Evolutionary conservation across 2,888 invertebrate species (phyloP).

Genomic region (Scaptodrosophila latifasciaeformis): DNA sequence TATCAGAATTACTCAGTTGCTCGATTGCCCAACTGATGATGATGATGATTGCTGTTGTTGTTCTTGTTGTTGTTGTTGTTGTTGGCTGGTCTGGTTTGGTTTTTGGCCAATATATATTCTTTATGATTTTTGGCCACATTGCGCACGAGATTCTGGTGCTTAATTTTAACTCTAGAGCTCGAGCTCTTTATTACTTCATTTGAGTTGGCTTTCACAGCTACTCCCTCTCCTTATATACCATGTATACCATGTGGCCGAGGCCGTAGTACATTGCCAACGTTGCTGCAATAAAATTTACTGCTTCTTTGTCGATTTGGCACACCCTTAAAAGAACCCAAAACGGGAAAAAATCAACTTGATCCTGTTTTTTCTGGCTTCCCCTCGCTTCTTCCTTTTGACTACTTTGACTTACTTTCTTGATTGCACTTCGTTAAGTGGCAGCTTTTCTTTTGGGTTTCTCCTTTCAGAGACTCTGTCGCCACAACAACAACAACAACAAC

Average conservation of each 20-base stretch:
- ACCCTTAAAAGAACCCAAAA: constrained; percentile 41
- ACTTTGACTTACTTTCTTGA: constrained; percentile 56
- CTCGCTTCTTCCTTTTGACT: constrained; percentile 18
- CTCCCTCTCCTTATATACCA: background rate
- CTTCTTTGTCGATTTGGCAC: constrained; percentile 58
- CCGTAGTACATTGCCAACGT: background rate
- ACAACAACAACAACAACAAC: no score
- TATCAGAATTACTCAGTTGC: no score
- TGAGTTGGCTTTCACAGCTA: constrained; percentile 29
- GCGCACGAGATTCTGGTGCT: constrained; percentile 1
- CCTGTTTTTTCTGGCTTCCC: constrained; percentile 13
- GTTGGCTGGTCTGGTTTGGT: no score
- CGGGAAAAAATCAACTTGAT: constrained; percentile 2
- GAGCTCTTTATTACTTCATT: constrained; percentile 57
- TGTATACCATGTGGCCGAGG: background rate
- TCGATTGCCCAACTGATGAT: no score
- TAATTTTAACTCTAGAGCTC: constrained; percentile 18
- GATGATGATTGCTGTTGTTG: background rate
- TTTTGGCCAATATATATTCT: constrained; percentile 34
- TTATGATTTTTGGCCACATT: constrained; percentile 33
- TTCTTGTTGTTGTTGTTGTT: background rate
- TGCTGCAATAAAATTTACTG: constrained; percentile 58
- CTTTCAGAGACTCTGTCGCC: constrained; percentile 18
- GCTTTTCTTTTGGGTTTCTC: constrained; percentile 27
- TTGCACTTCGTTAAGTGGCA: constrained; percentile 61